phyloP scores from a whole-genome alignment of 2,888 invertebrate species.

The Drosophila aldrichi region DNA sequence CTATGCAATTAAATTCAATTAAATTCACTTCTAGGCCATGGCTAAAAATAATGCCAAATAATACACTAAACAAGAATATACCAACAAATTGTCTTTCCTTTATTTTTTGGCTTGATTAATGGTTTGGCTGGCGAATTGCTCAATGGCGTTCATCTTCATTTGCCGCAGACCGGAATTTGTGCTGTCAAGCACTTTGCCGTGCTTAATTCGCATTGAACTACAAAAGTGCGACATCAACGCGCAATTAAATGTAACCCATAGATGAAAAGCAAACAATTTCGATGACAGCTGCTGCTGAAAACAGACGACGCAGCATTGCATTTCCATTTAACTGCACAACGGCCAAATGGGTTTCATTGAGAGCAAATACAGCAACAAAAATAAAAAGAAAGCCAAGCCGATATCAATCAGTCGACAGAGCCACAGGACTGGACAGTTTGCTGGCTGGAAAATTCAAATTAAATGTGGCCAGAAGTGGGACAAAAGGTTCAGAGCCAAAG shows the following conservation, averaged over 20 bases:
- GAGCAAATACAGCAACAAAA: slow-evolving; percentile 14
- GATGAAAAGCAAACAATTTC: slow-evolving; percentile 25
- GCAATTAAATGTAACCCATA: slow-evolving; percentile 36
- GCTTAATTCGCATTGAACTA: slow-evolving; percentile 23
- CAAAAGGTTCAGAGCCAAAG: slow-evolving; percentile 5
- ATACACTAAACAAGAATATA: not conserved
- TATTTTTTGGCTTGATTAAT: not conserved
- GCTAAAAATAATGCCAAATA: not conserved
- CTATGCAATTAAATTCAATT: slow-evolving; percentile 9
- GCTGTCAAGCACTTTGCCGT: not conserved
- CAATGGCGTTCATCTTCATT: slow-evolving; percentile 7
- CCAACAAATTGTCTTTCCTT: not conserved
- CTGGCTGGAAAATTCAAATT: slow-evolving; percentile 38
- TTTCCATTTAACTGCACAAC: slow-evolving; percentile 15
- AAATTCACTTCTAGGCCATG: slow-evolving; percentile 9
- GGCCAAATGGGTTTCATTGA: slow-evolving; percentile 35
- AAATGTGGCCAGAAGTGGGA: slow-evolving; percentile 26
- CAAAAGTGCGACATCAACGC: slow-evolving; percentile 37
- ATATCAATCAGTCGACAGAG: slow-evolving; percentile 42
- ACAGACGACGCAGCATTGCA: slow-evolving; percentile 25
- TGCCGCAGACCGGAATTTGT: slow-evolving; percentile 1
- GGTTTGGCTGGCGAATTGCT: slow-evolving; percentile 5
- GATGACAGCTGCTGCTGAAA: slow-evolving; percentile 21
- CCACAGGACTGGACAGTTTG: not conserved
- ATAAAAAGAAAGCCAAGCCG: slow-evolving; percentile 12